Base-by-base conservation (phyloP, 1,140 invertebrate genomes). In the Rhizoglyphus robini region DNA sequence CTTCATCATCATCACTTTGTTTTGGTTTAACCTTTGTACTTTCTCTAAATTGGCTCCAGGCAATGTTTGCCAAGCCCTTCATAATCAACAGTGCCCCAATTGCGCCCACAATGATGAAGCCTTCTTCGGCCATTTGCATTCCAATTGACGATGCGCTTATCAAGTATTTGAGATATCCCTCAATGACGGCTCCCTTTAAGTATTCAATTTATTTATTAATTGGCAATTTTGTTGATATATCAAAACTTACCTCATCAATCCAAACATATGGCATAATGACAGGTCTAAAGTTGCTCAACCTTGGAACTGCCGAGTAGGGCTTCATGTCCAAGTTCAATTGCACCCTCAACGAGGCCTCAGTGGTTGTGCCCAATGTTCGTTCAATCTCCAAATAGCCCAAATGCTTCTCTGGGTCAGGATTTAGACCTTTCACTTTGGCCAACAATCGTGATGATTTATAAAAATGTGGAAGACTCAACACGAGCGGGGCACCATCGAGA, bases 201-300 rank as follows among this genome's bases (percentile, higher is more conserved):
- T n/a, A n/a, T n/a, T n/a, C n/a, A n/a, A 46, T 46, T 15, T 23
- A 46, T 46, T 46, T 46, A 46, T 15, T 46, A 46, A 46, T 15
- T 15, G 23, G 15, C 15, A 23, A 23, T 46, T 23, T 46, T 15
- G 23, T 23, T 60, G 20, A 8, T 32, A 48, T 34, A 48, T 34
- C 29, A 47, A 20, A 8, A 20, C 5, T 29, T 60, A 60, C 58
- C 61, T 63, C 61, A 47, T 63, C 61, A 36, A 63, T 58, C 61
- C 61, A 63, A 57, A 63, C 8, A 46, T 49, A 63, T 29, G 61
- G 61, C 36, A 63, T 36, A 49, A 63, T 31, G 4, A 36, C 34
- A 13, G 61, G 61, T 11, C 36, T 57, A 29, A 63, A 63, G 15
- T 18, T 13, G 47, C 23, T 63, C 32, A 63, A 49, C 4, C 61